Conservation (phyloP, 2,797 vertebrate species). For the Pipistrellus kuhlii region DNA sequence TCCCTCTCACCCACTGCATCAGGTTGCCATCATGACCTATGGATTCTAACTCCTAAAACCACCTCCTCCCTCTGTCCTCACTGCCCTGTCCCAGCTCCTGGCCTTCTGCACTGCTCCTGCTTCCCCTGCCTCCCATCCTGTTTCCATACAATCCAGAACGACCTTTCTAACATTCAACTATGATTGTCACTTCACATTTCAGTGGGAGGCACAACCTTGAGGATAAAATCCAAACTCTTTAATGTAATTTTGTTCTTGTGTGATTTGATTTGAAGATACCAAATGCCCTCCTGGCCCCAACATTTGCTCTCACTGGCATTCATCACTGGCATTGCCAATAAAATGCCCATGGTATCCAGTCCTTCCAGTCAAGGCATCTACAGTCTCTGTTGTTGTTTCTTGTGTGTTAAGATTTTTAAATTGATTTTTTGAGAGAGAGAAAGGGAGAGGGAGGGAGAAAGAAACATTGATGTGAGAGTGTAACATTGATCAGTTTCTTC, state of each 20-base stretch:
- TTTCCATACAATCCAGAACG: not conserved
- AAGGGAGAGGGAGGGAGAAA: too few relatives aligned
- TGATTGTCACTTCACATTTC: constrained; percentile 55
- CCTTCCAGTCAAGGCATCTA: not conserved
- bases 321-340: not conserved
- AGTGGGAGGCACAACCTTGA: not conserved
- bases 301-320: not conserved
- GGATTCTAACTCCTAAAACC: not conserved
- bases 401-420: not conserved
- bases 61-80: not conserved
- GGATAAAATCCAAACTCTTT: constrained; percentile 56
- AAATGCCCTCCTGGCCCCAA: not conserved
- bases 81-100: not conserved
- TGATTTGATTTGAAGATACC: constrained; percentile 59
- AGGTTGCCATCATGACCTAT: too few relatives aligned
- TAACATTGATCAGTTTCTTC: too few relatives aligned
- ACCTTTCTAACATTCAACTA: constrained; percentile 63
- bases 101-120: not conserved
- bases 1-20: not conserved
- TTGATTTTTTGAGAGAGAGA: not conserved
- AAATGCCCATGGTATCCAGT: not conserved
- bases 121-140: not conserved
- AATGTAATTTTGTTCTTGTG: constrained; percentile 35
- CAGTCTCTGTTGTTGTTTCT: not conserved
- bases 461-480: too few relatives aligned